A percentile compares a stretch with the other conserved stretches of the same genome.
Evolutionary conservation across 2,797 vertebrate genomes (phyloP).

Genomic region (Lithobates pipiens): DNA sequence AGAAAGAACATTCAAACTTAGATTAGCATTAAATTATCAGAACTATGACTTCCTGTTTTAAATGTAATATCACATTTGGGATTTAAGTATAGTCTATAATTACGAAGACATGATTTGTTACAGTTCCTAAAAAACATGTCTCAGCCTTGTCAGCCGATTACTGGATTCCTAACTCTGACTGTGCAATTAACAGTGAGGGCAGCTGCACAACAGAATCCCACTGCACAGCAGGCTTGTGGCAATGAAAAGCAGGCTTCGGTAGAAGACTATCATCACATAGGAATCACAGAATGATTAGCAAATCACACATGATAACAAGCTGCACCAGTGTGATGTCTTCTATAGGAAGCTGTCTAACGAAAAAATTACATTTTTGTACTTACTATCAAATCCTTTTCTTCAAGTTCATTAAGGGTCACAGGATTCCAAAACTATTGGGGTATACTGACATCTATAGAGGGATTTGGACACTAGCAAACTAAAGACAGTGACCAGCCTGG

Average conservation of each 20-base stretch:
- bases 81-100: constrained; percentile 32
- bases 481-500: too few relatives aligned
- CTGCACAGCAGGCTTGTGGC: constrained; percentile 40
- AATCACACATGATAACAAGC: constrained; percentile 27
- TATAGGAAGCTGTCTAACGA: constrained; percentile 7
- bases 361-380: neutral
- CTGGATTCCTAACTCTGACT: constrained; percentile 44
- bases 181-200: constrained; percentile 57
- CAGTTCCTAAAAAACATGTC: constrained; percentile 47
- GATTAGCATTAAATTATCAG: neutral
- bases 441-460: too few relatives aligned
- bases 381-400: too few relatives aligned
- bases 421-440: too few relatives aligned
- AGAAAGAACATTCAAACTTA: neutral
- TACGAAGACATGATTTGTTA: constrained; percentile 25
- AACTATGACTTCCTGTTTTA: neutral
- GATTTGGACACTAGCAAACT: too few relatives aligned
- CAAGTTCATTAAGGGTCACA: too few relatives aligned
- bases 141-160: constrained; percentile 41
- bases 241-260: constrained; percentile 33
- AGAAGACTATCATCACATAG: constrained; percentile 2
- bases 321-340: constrained; percentile 20
- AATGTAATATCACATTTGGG: constrained; percentile 13
- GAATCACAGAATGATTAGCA: constrained; percentile 51
- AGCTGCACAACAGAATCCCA: constrained; percentile 51